Evolutionary conservation across 2,888 invertebrate species (phyloP), one percentile per base, ranked within the genome.

Genomic region (Synergus gifuensis): DNA sequence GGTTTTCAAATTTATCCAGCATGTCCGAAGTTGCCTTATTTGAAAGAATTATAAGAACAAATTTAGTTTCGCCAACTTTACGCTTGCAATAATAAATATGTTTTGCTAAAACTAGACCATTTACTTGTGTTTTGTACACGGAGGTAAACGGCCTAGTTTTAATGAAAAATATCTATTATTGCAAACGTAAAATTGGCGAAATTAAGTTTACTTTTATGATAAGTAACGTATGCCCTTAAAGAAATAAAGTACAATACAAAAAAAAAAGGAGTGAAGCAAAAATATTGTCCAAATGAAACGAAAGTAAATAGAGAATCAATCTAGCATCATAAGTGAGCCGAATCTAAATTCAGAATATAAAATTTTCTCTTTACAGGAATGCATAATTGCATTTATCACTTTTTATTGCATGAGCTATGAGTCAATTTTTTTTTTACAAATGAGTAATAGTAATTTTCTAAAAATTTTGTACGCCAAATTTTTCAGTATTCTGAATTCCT

Each of bases 301-400:
- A 16, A 64, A 64, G 63, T 66, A 44, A 44, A 42, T 44, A 11
- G 42, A 66, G 64, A 66, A 66, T 66, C 64, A 66, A 66, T 66
- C n/a, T 9, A 66, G 42, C 40, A 66, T 66, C n/a, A 40, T 42
- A n/a, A 40, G 9, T 40, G 42, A n/a, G 18, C 66, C 42, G 42
- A 66, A 42, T 42, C 11, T 18, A 12, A 66, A 28, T 14, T 22
- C 28, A 28, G 12, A 4, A 18, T 8, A 58, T 58, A 58, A n/a
- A 18, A 3, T 46, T 40, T 44, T 18, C 12, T 40, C 40, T 67
- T 28, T 36, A 4, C 67, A 18, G 7, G 16, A 42, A 42, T 46
- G 67, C 42, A 67, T 44, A 14, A 18, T 42, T 67, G 42, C 46
- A 44, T 42, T 67, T 67, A 42, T 36, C 12, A 14, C 16, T 22